phyloP scores from a whole-genome alignment of 1,140 invertebrate genomes.

The Archivesica marissinica region DNA sequence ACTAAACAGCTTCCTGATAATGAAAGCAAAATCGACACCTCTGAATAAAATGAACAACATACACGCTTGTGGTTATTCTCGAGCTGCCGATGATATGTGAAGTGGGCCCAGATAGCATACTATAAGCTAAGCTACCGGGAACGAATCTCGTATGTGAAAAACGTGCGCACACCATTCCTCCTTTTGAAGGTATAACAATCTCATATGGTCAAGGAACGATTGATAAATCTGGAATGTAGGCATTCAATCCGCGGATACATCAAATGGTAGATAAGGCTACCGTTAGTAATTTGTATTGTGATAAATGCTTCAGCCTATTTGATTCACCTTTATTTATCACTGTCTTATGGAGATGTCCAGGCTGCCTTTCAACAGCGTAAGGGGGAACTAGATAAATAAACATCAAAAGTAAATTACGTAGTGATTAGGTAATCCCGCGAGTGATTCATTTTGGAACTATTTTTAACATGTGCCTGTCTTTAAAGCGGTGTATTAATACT shows the following conservation, averaged over 20 bases:
- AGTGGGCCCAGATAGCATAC: too few species aligned
- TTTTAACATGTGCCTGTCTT: background rate
- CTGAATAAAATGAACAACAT: too few species aligned
- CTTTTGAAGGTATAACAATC: too few species aligned
- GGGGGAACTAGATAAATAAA: conserved; percentile 9
- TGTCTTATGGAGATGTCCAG: background rate
- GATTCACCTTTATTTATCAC: background rate
- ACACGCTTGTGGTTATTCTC: too few species aligned
- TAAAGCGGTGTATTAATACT: too few species aligned
- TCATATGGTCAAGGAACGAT: background rate
- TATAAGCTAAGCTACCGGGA: too few species aligned
- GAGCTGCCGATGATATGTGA: too few species aligned
- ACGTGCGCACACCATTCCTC: too few species aligned
- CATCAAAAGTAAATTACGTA: conserved; percentile 20
- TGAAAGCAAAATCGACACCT: too few species aligned
- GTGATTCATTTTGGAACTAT: background rate
- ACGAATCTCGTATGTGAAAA: too few species aligned
- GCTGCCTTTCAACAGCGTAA: conserved; percentile 9
- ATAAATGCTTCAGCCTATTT: background rate
- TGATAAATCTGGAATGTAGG: background rate
- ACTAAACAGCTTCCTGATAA: too few species aligned
- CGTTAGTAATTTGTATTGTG: too few species aligned
- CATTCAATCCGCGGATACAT: background rate
- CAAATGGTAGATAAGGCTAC: background rate
- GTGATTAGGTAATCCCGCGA: background rate